phyloP scores from a whole-genome alignment of 2,113 vertebrate species.

The Copsychus sechellarum region DNA sequence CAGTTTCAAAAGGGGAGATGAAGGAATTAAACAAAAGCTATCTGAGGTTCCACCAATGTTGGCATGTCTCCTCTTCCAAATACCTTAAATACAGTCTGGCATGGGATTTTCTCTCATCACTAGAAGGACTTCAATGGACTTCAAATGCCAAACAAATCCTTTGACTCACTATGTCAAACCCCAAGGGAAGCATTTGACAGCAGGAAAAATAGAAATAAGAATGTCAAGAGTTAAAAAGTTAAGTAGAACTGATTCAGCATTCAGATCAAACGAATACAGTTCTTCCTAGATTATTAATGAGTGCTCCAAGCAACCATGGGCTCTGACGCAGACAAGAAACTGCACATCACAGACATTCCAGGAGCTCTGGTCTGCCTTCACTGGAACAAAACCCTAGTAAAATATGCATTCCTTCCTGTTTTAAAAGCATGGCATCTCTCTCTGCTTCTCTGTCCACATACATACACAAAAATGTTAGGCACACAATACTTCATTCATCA shows the following conservation, averaged over 20 bases:
- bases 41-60: neutral
- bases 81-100: conserved; percentile 17
- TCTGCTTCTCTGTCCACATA: neutral
- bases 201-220: neutral
- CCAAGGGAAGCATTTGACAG: conserved; percentile 5
- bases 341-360: conserved; percentile 53
- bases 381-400: neutral
- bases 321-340: conserved; percentile 28
- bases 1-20: neutral
- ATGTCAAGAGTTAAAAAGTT: conserved; percentile 34
- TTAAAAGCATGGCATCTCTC: neutral
- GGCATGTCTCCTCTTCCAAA: neutral
- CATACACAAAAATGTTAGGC: neutral
- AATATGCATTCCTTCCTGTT: neutral
- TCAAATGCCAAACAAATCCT: conserved; percentile 27
- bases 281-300: conserved; percentile 23
- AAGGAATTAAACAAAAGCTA: neutral
- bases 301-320: neutral
- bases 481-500: neutral
- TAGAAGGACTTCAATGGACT: neutral
- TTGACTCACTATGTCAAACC: neutral
- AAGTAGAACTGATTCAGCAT: neutral
- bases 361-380: neutral
- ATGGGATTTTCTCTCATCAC: neutral
- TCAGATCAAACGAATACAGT: neutral